phyloP scores from a whole-genome alignment of 2,888 invertebrate genomes.

The Abrostola triplasia region DNA sequence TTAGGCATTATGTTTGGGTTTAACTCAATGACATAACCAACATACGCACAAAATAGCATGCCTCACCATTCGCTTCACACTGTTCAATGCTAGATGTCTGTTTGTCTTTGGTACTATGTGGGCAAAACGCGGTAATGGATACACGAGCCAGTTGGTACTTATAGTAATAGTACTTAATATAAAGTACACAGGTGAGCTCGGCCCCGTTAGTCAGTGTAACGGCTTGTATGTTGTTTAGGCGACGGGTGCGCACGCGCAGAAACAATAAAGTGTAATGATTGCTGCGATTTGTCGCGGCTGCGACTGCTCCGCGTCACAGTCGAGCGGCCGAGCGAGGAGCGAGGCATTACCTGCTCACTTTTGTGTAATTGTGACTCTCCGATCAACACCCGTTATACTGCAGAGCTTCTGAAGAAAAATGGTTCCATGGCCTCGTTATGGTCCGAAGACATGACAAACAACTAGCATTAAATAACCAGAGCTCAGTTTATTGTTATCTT shows the following conservation, averaged over 20 bases:
- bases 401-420: conserved; percentile 4
- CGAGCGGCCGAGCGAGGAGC: conserved; percentile 24
- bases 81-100: conserved; percentile 7
- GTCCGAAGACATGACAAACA: not conserved
- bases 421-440: not conserved
- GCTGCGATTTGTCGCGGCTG: conserved; percentile 39
- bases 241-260: conserved; percentile 39
- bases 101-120: too few relatives aligned
- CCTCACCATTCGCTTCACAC: not conserved
- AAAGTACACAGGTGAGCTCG: conserved; percentile 18
- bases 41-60: not conserved
- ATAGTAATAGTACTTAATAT: not conserved
- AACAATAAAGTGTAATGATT: conserved; percentile 32
- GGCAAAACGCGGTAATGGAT: conserved; percentile 9
- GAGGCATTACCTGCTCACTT: conserved; percentile 13
- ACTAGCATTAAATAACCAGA: not conserved
- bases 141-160: not conserved
- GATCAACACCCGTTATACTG: conserved; percentile 16
- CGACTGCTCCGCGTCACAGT: conserved; percentile 32
- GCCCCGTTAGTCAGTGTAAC: conserved; percentile 44
- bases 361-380: conserved; percentile 24
- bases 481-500: not conserved
- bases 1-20: conserved; percentile 52
- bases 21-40: conserved; percentile 20
- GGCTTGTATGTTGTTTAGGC: conserved; percentile 19